Evolutionary conservation across 1,140 invertebrate species (phyloP), one percentile per base, ranked within the genome.

Genomic region (Macrocentrus cingulum): DNA sequence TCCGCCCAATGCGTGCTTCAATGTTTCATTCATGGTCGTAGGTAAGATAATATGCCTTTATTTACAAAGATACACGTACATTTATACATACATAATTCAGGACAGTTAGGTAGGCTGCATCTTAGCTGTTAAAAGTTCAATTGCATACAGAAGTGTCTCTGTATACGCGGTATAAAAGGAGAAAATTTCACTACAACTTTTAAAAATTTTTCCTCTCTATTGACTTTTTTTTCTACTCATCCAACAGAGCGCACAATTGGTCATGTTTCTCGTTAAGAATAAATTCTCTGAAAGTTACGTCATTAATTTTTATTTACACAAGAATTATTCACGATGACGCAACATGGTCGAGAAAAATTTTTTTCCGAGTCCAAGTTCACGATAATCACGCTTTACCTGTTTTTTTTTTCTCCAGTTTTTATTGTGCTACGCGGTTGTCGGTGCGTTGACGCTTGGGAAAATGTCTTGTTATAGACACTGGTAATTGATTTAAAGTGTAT

Each of bases 61-160:
- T 64, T 64, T 64, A 64, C 62, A 64, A 59, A 64, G 62, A 61
- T 61, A 56, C 59, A 64, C 62, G 59, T 64, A 64, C 62, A 64
- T 61, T 64, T 61, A 61, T 64, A 62, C 61, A 64, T 64, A 60
- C 55, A 64, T 58, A 58, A 64, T 56, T 61, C 34, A 36, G 62
- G 62, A 62, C 57, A 64, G 57, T 59, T 60, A 58, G 45, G 56
- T 56, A 60, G 49, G 53, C 57, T 61, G 56, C 18, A 42, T 42
- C 36, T 36, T 45, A 49, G 25, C 6, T 6, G 25, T 15, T 32
- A 16, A 34, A 49, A 32, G 11, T 3, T 49, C 34, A n/a, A 7
- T 34, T 32, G 46, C 29, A 18, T 53, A 52, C 45, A 53, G 41
- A 49, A 29, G 56, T 36, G 34, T 45, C 48, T 56, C 56, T 50